Evolutionary conservation across 2,888 invertebrate species (phyloP), one percentile per base, ranked within the genome.

Genomic region (Pollenia griseotomentosa): DNA sequence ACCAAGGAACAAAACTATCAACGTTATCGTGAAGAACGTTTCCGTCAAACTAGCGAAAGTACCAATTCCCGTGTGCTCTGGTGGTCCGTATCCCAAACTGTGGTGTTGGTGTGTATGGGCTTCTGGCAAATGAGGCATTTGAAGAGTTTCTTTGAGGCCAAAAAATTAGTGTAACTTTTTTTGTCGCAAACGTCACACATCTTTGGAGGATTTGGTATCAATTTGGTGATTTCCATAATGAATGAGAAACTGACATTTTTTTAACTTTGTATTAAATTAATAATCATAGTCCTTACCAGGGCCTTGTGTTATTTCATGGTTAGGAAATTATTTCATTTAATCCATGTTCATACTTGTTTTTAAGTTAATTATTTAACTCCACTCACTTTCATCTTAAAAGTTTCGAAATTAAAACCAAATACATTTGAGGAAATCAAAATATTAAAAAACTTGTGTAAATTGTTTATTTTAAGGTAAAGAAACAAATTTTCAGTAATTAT

Each of bases 1-100:
- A 98, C 98, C n/a, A 99, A 99, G 94, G 99, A 99, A 93, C 99
- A 99, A 93, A 99, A 98, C 93, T 99, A 99, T 94, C 99, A 99
- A 93, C 96, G 99, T 94, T 99, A 98, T 92, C 97, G 99, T 16
- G 99, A 99, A 93, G 99, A 99, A 93, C 95, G 99, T 89, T 99
- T 99, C 95, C 95, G 99, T 86, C 97, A 97, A 93, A 99, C 99
- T 0, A 99, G 99, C 88, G 99, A 99, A 94, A 99, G 99, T 93
- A 99, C 99, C 78, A 99, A 99, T 93, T 96, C 96, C 75, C 95
- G 98, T 89, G 98, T 98, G 0, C 94, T 99, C 42, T 99, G 98
- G 98, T 99, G 99, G 99, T 98, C 99, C 79, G 94, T 99, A 14
- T 96, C 97, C 0, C 99, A 99, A 94, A 98, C 98, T 0, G 95